These are phyloP conservation scores for Andrena marginata DNA, from an alignment of 2,888 invertebrate genomes.

Conservation along the genomic window DNA sequence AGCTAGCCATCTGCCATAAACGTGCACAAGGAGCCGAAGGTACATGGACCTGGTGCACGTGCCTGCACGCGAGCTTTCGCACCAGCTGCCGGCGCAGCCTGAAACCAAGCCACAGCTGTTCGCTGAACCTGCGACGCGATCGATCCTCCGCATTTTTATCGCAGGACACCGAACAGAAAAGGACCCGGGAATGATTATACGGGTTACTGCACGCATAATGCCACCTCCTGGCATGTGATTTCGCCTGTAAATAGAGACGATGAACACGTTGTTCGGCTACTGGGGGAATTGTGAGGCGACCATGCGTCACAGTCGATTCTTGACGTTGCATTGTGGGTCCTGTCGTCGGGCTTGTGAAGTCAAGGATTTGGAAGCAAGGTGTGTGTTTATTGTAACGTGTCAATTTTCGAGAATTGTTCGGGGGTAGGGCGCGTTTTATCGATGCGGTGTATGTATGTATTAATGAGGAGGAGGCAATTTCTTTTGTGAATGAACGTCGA, in stretches of 20 bases:
- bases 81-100: conserved; percentile 60
- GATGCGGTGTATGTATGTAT: too few species aligned
- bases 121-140: conserved; percentile 56
- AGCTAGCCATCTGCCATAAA: conserved; percentile 68
- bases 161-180: conserved; percentile 16
- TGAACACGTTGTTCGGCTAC: not conserved
- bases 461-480: too few species aligned
- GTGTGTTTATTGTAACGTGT: too few species aligned
- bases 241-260: conserved; percentile 23
- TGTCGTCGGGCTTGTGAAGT: conserved; percentile 18
- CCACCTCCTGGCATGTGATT: conserved; percentile 10
- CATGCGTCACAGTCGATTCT: conserved; percentile 15
- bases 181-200: conserved; percentile 40
- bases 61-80: conserved; percentile 68
- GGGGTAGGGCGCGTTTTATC: too few species aligned
- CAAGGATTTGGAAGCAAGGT: not conserved
- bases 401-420: too few species aligned
- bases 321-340: not conserved
- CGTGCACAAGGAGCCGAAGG: conserved; percentile 47
- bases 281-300: not conserved
- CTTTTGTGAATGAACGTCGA: too few species aligned
- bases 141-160: conserved; percentile 52
- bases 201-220: conserved; percentile 45
- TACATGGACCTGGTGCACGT: conserved; percentile 56
- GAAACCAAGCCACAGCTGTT: conserved; percentile 60